Conservation (phyloP, 2,113 vertebrate genomes). For the Hemiscyllium ocellatum region DNA sequence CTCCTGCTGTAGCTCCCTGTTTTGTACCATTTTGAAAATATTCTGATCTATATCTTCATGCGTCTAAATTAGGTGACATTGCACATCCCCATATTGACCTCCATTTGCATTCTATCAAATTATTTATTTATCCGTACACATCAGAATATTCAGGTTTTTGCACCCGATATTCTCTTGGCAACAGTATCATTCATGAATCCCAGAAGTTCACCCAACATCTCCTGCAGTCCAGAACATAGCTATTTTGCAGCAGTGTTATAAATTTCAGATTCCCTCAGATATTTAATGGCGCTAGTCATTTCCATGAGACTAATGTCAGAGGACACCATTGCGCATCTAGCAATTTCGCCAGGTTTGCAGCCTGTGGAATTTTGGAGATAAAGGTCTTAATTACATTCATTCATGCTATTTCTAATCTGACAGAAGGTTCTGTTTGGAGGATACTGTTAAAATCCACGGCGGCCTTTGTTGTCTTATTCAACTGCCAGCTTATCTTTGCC, state of each 20-base stretch:
- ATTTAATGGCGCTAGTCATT: neutral
- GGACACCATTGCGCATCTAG: too few species aligned
- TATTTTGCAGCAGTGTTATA: neutral
- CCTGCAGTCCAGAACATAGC: neutral
- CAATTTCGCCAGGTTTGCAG: too few species aligned
- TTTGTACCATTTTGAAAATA: too few species aligned
- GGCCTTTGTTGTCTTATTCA: neutral
- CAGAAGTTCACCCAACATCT: neutral
- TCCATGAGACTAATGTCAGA: neutral
- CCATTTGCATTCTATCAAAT: neutral
- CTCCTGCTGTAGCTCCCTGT: too few species aligned
- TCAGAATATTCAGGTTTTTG: neutral
- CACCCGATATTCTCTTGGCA: neutral
- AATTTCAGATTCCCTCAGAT: neutral
- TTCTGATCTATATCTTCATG: too few species aligned
- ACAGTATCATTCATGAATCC: neutral
- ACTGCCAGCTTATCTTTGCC: neutral
- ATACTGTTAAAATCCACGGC: too few species aligned
- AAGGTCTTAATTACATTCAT: too few species aligned
- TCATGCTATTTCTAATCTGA: too few species aligned
- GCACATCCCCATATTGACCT: neutral
- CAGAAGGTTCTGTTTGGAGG: too few species aligned
- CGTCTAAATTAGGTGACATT: neutral
- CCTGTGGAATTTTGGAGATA: too few species aligned
- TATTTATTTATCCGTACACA: neutral